Evolutionary conservation across 2,888 invertebrate species (phyloP).

Genomic region (Stenchaetothrips biformis): DNA sequence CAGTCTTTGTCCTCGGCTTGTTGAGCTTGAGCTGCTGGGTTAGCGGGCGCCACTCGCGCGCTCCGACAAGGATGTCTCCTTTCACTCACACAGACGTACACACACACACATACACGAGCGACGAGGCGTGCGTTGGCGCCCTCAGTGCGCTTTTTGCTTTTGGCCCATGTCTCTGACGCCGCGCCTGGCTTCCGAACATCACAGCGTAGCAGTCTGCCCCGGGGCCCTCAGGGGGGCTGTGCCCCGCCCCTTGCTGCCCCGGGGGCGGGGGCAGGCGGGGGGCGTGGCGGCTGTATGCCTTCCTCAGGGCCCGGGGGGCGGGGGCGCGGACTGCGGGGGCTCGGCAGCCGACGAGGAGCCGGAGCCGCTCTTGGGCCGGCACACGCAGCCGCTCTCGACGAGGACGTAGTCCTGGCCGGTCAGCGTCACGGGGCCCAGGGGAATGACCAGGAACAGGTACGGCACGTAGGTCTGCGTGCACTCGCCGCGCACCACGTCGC

Average conservation of each 20-base stretch:
- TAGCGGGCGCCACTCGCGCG: too few species aligned
- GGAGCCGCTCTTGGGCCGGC: constrained; percentile 57
- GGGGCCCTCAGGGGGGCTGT: background rate
- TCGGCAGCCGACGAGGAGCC: background rate
- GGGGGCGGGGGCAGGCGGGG: background rate
- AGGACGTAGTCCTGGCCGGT: constrained; percentile 93
- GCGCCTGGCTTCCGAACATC: background rate
- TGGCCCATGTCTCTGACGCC: background rate
- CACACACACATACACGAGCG: background rate
- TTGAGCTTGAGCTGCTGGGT: too few species aligned
- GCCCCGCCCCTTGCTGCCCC: too few species aligned
- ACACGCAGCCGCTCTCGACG: constrained; percentile 91
- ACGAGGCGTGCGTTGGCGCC: background rate
- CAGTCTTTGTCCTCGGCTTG: too few species aligned
- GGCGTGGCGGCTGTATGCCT: background rate
- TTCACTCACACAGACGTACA: background rate
- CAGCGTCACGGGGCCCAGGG: constrained; percentile 81
- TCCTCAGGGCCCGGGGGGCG: background rate
- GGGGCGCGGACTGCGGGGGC: background rate
- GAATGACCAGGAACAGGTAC: constrained; percentile 84
- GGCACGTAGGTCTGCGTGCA: constrained; percentile 91
- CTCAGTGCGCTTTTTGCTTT: background rate
- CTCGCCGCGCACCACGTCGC: constrained; percentile 81
- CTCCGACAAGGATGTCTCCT: too few species aligned
- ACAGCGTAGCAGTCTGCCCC: background rate